These are phyloP conservation scores for Tychaedon coryphoeus DNA, from an alignment of 2,113 vertebrate species.

Conservation along the genomic window DNA sequence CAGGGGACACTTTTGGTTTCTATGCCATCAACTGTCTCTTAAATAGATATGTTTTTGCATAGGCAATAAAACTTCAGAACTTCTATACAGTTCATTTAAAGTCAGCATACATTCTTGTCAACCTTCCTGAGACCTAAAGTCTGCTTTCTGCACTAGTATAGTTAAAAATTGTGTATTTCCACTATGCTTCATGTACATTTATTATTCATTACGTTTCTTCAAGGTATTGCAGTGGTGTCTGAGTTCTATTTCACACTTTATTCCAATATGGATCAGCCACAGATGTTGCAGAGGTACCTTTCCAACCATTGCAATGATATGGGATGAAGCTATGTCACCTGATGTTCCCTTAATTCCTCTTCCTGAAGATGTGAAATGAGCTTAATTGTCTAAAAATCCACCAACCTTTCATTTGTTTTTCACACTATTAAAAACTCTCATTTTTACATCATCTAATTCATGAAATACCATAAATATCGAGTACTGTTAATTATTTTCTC, in stretches of 20 bases:
- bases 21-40: background rate
- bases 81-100: background rate
- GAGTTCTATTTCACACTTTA: background rate
- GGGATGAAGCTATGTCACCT: background rate
- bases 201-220: background rate
- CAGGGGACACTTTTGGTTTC: background rate
- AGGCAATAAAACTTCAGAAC: background rate
- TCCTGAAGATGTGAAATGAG: background rate
- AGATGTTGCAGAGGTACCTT: background rate
- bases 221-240: accelerated
- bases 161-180: background rate
- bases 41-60: background rate
- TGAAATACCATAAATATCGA: background rate
- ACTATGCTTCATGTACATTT: background rate
- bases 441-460: background rate
- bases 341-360: background rate
- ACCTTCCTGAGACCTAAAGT: background rate
- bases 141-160: background rate
- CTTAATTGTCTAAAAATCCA: background rate
- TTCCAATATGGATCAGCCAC: background rate
- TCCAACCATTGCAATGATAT: background rate
- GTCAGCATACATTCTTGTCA: background rate
- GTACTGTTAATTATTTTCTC: background rate
- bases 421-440: background rate
- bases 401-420: background rate